Evolutionary conservation across 2,888 invertebrate genomes (phyloP).

Genomic region (Caenorhabditis zanzibari): DNA sequence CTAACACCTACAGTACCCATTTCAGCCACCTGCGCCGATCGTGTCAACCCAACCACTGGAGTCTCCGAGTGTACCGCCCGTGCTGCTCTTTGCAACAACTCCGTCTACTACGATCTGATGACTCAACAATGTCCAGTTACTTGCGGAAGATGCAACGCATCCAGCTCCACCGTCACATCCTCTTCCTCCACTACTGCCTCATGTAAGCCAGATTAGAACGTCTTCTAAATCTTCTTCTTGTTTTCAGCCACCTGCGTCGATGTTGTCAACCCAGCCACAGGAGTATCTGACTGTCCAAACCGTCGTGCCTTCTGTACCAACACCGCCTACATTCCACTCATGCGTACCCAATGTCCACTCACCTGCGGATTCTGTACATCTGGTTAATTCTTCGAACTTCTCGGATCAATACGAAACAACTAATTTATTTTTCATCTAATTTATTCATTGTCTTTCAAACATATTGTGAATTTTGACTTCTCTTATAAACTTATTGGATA

Average conservation of each 20-base stretch:
- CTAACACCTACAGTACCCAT: background rate
- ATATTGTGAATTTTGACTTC: background rate
- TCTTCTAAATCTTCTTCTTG: background rate
- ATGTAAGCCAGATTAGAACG: slow-evolving; percentile 23
- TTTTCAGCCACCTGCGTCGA: slow-evolving; percentile 62
- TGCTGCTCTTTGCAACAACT: slow-evolving; percentile 64
- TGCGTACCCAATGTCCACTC: slow-evolving; percentile 66
- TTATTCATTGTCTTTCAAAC: slow-evolving; percentile 16
- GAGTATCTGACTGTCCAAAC: slow-evolving; percentile 68
- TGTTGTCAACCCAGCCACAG: slow-evolving; percentile 59
- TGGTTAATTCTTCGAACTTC: slow-evolving; percentile 54
- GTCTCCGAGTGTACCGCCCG: slow-evolving; percentile 59
- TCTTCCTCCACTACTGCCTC: slow-evolving; percentile 39
- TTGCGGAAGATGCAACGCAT: slow-evolving; percentile 58
- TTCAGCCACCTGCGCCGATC: slow-evolving; percentile 59
- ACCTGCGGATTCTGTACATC: slow-evolving; percentile 68
- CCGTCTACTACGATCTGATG: slow-evolving; percentile 65
- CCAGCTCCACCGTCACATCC: slow-evolving; percentile 44
- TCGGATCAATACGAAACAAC: background rate
- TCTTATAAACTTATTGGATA: slow-evolving; percentile 4
- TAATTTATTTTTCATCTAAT: slow-evolving; percentile 32
- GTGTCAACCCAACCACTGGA: slow-evolving; percentile 63
- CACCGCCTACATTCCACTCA: slow-evolving; percentile 54
- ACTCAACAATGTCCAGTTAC: slow-evolving; percentile 61
- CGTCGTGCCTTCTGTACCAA: slow-evolving; percentile 58